These are phyloP conservation scores for Pardosa pseudoannulata DNA, from an alignment of 2,888 invertebrate species.

Conservation along the genomic window DNA sequence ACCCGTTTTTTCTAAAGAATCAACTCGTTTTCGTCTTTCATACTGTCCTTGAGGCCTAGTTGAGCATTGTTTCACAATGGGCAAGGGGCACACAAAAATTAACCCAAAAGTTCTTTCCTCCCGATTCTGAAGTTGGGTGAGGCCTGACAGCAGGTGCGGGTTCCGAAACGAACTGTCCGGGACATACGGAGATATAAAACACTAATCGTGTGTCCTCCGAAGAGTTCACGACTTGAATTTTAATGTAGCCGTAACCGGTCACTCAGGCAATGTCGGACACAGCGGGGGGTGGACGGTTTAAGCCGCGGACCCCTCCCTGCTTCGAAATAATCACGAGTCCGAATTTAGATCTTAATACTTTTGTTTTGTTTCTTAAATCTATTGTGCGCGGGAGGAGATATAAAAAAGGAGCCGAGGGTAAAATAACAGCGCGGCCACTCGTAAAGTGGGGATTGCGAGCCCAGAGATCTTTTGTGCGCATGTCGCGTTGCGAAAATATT, in stretches of 20 bases:
- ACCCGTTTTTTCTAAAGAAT: too few species aligned
- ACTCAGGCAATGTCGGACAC: conserved; percentile 22
- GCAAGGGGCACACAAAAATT: neutral
- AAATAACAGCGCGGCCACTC: neutral
- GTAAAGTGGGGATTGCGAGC: neutral
- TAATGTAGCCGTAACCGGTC: conserved; percentile 30
- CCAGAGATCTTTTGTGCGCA: neutral
- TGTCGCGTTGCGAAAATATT: neutral
- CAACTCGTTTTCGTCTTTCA: too few species aligned
- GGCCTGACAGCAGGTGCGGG: neutral
- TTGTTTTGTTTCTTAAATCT: conserved; percentile 30
- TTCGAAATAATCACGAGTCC: conserved; percentile 20
- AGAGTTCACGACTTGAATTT: conserved; percentile 19
- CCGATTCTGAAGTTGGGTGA: neutral
- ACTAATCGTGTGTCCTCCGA: neutral
- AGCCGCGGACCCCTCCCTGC: neutral
- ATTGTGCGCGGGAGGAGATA: neutral
- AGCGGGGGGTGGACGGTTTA: conserved; percentile 21
- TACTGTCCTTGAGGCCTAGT: too few species aligned
- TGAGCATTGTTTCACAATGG: neutral
- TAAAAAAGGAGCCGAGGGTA: neutral
- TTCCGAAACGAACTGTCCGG: too few species aligned
- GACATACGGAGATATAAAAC: neutral
- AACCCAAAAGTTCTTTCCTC: neutral
- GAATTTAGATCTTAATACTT: conserved; percentile 13